Evolutionary conservation across 2,888 invertebrate species (phyloP).

Genomic region (Drosophila ezoana): DNA sequence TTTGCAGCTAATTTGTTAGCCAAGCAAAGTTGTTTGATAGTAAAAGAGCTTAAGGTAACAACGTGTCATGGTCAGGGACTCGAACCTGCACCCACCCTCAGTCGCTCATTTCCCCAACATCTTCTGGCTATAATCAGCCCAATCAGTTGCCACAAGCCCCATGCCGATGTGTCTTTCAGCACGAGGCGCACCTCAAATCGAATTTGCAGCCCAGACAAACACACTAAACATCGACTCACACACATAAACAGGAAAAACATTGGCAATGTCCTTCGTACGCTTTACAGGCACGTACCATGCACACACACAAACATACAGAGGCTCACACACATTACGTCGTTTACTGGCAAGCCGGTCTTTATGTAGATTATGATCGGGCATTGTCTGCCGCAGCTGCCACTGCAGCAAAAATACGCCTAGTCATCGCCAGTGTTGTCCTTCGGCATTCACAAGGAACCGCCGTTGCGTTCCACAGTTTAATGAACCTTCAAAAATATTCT

Average conservation of each 20-base stretch:
- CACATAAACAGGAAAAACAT: conserved; percentile 23
- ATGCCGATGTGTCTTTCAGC: conserved; percentile 28
- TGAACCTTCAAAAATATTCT: conserved; percentile 47
- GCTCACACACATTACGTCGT: conserved; percentile 27
- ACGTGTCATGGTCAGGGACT: conserved; percentile 38
- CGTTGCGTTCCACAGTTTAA: conserved; percentile 43
- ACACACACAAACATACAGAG: conserved; percentile 13
- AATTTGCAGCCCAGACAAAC: conserved; percentile 38
- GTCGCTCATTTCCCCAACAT: neutral
- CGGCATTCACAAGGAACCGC: conserved; percentile 5
- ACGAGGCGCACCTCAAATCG: conserved; percentile 52
- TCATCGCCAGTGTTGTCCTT: conserved; percentile 33
- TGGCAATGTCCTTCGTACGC: conserved; percentile 58
- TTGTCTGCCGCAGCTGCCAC: conserved; percentile 50
- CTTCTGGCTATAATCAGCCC: conserved; percentile 36
- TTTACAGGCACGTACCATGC: conserved; percentile 57
- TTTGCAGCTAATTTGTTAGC: conserved; percentile 54
- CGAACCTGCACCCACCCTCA: too few relatives aligned
- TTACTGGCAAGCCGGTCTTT: conserved; percentile 39
- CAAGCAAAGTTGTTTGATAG: conserved; percentile 19
- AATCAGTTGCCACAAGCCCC: conserved; percentile 32
- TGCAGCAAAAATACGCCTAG: conserved; percentile 40
- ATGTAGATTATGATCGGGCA: conserved; percentile 64
- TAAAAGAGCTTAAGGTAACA: conserved; percentile 20
- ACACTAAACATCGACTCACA: conserved; percentile 13